A percentile compares a stretch with the other conserved stretches of the same genome.
Evolutionary conservation across 2,113 vertebrate genomes (phyloP).

Genomic region (Calidris pygmaea): DNA sequence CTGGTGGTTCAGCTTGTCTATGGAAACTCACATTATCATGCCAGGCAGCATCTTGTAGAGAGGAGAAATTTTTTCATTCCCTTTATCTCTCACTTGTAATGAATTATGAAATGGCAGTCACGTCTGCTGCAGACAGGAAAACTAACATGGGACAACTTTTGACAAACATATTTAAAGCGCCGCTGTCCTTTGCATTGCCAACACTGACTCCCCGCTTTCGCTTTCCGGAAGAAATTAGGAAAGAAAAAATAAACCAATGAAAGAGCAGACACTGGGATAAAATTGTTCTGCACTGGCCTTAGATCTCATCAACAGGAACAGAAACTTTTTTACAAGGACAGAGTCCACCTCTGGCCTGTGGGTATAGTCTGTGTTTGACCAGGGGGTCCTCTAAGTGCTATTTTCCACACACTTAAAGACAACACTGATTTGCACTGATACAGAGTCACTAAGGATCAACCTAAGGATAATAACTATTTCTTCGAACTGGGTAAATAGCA

Average conservation of each 20-base stretch:
- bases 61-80: not conserved
- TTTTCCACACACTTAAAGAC: not conserved
- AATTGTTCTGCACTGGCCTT: not conserved
- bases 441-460: not conserved
- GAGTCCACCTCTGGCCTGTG: not conserved
- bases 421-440: not conserved
- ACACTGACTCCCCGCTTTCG: not conserved
- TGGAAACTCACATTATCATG: not conserved
- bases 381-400: not conserved
- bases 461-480: not conserved
- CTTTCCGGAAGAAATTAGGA: not conserved
- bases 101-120: not conserved
- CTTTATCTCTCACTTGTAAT: not conserved
- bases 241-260: not conserved
- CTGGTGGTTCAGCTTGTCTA: not conserved
- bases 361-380: not conserved
- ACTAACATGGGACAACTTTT: not conserved
- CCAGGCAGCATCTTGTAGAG: not conserved
- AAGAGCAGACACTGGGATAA: not conserved
- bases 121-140: not conserved
- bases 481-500: not conserved
- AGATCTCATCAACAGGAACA: not conserved
- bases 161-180: not conserved
- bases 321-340: not conserved
- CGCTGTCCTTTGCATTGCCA: not conserved